These are phyloP conservation scores for Hesperophylax magnus DNA, from an alignment of 1,140 invertebrate species.

Conservation along the genomic window DNA sequence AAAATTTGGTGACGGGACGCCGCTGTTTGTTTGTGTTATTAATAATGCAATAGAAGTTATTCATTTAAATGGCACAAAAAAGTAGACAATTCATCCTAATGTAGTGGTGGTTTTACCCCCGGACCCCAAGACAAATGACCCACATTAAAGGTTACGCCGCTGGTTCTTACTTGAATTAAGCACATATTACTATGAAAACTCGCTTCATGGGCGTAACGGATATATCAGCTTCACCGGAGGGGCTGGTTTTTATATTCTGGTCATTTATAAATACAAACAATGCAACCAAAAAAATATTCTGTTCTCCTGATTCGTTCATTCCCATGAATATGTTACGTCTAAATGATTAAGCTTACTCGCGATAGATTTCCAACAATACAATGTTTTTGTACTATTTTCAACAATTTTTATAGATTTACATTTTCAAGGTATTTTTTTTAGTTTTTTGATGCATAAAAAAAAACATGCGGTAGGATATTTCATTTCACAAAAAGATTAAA, in stretches of 20 bases:
- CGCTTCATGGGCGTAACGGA: background rate
- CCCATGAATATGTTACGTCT: no score
- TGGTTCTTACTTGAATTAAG: slow-evolving; percentile 20
- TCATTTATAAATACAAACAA: background rate
- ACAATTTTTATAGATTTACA: no score
- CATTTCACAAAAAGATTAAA: no score
- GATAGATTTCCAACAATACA: no score
- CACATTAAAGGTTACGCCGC: slow-evolving; percentile 5
- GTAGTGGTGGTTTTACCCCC: background rate
- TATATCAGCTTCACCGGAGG: background rate
- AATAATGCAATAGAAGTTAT: slow-evolving; percentile 7
- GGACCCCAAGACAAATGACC: slow-evolving; percentile 1
- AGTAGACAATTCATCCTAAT: background rate
- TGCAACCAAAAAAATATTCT: no score
- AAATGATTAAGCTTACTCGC: no score
- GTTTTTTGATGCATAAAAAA: no score
- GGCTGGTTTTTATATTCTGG: background rate
- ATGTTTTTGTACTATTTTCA: no score
- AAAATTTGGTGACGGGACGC: no score
- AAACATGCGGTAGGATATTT: no score
- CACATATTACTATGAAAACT: slow-evolving; percentile 10
- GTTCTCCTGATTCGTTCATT: no score
- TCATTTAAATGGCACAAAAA: background rate
- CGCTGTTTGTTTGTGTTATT: background rate
- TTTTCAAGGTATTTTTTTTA: no score